Evolutionary conservation across 2,888 invertebrate species (phyloP).

Genomic region (Euzetes globulus): DNA sequence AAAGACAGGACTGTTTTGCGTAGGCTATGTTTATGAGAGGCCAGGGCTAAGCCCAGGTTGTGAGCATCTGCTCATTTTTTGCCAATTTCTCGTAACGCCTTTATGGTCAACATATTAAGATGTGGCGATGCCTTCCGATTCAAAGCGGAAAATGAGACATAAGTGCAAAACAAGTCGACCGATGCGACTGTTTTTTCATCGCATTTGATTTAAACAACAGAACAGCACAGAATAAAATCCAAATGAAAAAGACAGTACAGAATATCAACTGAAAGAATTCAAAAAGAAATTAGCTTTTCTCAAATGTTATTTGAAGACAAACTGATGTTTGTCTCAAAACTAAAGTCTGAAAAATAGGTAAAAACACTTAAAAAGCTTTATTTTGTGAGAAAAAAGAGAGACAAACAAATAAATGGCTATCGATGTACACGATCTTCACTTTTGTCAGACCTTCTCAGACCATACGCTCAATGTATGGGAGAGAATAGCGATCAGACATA

Average conservation of each 20-base stretch:
- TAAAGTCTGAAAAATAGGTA: background rate
- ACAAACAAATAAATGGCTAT: slow-evolving; percentile 15
- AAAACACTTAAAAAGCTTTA: slow-evolving; percentile 1
- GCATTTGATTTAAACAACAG: background rate
- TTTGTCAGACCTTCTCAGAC: background rate
- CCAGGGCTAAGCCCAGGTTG: slow-evolving; percentile 2
- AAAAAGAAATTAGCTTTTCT: background rate
- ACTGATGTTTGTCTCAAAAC: background rate
- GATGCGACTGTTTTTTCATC: background rate
- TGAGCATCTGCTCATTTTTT: slow-evolving; percentile 21
- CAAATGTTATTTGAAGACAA: background rate
- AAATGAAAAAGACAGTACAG: background rate
- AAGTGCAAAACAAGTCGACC: slow-evolving; percentile 20
- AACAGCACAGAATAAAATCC: background rate
- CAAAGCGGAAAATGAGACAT: slow-evolving; percentile 24
- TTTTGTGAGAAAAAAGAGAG: background rate
- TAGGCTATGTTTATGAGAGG: background rate
- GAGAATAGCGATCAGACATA: slow-evolving; percentile 21
- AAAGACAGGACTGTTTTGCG: background rate
- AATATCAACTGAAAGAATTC: background rate
- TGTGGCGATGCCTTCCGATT: background rate
- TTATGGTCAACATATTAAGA: slow-evolving; percentile 30
- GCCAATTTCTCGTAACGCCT: slow-evolving; percentile 22
- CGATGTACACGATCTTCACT: slow-evolving; percentile 16
- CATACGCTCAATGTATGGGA: background rate